These are phyloP conservation scores for Drosophila novamexicana DNA, from an alignment of 1,140 invertebrate genomes.

Conservation along the genomic window DNA sequence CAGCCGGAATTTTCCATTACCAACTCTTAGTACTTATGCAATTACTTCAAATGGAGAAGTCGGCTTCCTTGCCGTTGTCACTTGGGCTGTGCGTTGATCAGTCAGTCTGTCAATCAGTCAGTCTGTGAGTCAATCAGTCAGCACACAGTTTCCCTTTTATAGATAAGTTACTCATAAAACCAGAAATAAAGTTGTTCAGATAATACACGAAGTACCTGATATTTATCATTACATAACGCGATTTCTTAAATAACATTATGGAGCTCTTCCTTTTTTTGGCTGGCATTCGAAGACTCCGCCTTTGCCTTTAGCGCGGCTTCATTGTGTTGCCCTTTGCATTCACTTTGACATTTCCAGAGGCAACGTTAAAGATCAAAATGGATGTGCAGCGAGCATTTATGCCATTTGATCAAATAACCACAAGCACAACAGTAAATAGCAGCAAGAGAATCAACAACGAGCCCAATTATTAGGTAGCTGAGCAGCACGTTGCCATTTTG, in stretches of 20 bases:
- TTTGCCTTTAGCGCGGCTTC: not conserved
- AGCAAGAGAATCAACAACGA: slow-evolving; percentile 15
- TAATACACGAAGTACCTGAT: not conserved
- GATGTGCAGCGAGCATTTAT: slow-evolving; percentile 28
- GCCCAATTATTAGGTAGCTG: slow-evolving; percentile 62
- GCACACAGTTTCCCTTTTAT: too few species aligned
- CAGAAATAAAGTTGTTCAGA: too few species aligned
- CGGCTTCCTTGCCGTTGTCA: too few species aligned
- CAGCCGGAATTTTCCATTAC: too few species aligned
- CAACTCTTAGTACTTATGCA: too few species aligned
- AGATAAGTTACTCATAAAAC: too few species aligned
- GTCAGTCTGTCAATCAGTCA: too few species aligned
- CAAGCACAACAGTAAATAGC: slow-evolving; percentile 27
- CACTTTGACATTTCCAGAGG: slow-evolving; percentile 53
- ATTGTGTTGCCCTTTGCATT: slow-evolving; percentile 50
- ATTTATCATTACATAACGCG: not conserved
- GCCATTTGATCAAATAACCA: slow-evolving; percentile 53
- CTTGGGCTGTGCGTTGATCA: too few species aligned
- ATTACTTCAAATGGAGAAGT: too few species aligned
- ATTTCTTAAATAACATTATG: not conserved
- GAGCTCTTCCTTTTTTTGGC: slow-evolving; percentile 1
- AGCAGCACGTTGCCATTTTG: slow-evolving; percentile 56
- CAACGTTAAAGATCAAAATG: slow-evolving; percentile 57
- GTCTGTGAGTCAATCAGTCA: too few species aligned
- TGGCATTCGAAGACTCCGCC: slow-evolving; percentile 6